These are phyloP conservation scores for Pogonomyrmex barbatus DNA, from an alignment of 1,140 invertebrate genomes.

Conservation along the genomic window DNA sequence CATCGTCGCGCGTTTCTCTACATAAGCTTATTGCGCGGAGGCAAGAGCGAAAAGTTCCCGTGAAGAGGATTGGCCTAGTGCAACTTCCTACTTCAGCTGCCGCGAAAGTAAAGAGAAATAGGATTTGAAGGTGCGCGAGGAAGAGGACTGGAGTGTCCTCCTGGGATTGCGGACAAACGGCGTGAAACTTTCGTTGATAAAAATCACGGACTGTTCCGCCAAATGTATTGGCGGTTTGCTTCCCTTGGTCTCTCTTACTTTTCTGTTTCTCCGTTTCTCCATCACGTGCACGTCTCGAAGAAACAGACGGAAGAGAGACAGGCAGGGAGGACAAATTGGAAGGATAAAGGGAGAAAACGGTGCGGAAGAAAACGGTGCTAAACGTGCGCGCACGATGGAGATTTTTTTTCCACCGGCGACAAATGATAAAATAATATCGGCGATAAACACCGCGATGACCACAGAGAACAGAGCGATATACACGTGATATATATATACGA, in stretches of 20 bases:
- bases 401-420: conserved; percentile 39
- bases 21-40: conserved; percentile 74
- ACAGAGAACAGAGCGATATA: conserved; percentile 59
- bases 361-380: conserved; percentile 41
- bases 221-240: conserved; percentile 52
- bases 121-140: conserved; percentile 50
- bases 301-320: conserved; percentile 8
- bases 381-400: conserved; percentile 44
- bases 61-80: conserved; percentile 67
- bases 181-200: conserved; percentile 31
- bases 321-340: background rate
- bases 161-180: conserved; percentile 32
- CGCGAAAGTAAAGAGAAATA: conserved; percentile 74
- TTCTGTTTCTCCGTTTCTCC: conserved; percentile 28
- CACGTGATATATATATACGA: conserved; percentile 49
- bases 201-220: conserved; percentile 28
- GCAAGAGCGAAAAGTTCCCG: conserved; percentile 72
- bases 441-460: conserved; percentile 55
- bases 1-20: conserved; percentile 43
- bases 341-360: background rate
- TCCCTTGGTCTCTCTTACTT: conserved; percentile 30
- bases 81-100: conserved; percentile 75
- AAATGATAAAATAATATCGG: conserved; percentile 59
- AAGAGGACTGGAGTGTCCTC: conserved; percentile 21
- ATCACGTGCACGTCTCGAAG: conserved; percentile 7